Base-by-base conservation (phyloP, 2,888 invertebrate species). In the Sinhomidia bicolor region DNA sequence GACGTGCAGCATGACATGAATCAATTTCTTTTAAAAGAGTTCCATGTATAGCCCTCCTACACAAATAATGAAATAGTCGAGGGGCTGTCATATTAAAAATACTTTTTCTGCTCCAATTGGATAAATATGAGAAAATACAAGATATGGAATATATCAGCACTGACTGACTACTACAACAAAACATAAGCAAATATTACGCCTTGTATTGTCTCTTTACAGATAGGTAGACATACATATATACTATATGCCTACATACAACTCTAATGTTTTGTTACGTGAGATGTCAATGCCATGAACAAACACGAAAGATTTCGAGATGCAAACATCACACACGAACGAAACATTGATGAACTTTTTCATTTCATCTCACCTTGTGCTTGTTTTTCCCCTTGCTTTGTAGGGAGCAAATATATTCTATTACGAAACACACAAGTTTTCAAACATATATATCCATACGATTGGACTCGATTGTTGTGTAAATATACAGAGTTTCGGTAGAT, bases 241-340 rank as follows among this genome's bases (percentile, higher is more conserved):
- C n/a, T n/a, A n/a, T n/a, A n/a, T n/a, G 20, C 10, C 51, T 20
- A 23, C 3, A 60, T 60, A 60, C 6, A 60, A 6, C 1, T 60
- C 4, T 60, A 17, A 6, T 20, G 32, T 36, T 36, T 5, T 68
- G 47, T 51, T 74, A 74, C 74, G 78, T 78, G 78, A 6, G 57
- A 68, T 82, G 81, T 82, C 81, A 82, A 82, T 82, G 81, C 81
- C 81, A 82, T 82, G 81, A 82, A 47, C 81, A 68, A 65, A 82
- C 65, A 82, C 44, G n/a, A 78, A 17, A 57, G 47, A 76, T 74
- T 74, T 47, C 17, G 20, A 74, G 26, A 47, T 74, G 14, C 12
- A 7, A 26, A 71, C 20, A 71, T 71, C 44, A 41, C 54, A 78
- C 29, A 51, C n/a, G 26, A 26, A 76, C 7, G 32, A 74, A 14